Evolutionary conservation across 2,888 invertebrate species (phyloP), one percentile per base, ranked within the genome.

Genomic region (Drosophila stalkeri): DNA sequence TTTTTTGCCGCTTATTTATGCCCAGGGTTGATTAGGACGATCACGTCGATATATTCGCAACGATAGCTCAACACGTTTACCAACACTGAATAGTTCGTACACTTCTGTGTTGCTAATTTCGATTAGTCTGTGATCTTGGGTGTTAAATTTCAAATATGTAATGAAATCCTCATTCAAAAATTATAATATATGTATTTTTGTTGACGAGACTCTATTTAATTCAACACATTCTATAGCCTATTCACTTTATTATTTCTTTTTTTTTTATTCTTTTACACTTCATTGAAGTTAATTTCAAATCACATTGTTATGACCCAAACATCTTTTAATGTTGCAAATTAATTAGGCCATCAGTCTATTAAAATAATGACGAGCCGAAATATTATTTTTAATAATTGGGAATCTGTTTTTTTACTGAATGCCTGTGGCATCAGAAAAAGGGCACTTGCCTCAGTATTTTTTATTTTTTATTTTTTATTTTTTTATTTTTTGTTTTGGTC

Each of bases 1-100:
- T 18, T 2, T 51, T 76, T 78, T 77, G 72, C 80, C 80, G 82
- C 80, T 66, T 44, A n/a, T 57, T 57, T 61, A 11, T 37, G 2
- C 11, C 18, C 35, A 62, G 77, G 12, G 68, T 39, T 73, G 62
- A 12, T 44, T 9, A 9, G 18, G 27, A n/a, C 14, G 18, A 33
- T 33, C 8, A 33, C 31, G 27, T 46, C 56, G 60, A 74, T 57
- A 35, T 23, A 76, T 64, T 57, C 72, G 31, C 51, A 44, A 11
- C 8, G 39, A 39, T 41, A 20, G 16, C 14, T 35, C 16, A 7
- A 46, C 14, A 23, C 16, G 11, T n/a, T 49, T 31, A 6, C 8
- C 20, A 67, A 39, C 47, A 43, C 43, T 70, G 27, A 20, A 14
- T n/a, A 4, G 12, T 1, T 46, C 12, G 3, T 18, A 2, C 6